These are phyloP conservation scores for Tor tambroides DNA, from an alignment of 2,113 vertebrate species.

Conservation along the genomic window DNA sequence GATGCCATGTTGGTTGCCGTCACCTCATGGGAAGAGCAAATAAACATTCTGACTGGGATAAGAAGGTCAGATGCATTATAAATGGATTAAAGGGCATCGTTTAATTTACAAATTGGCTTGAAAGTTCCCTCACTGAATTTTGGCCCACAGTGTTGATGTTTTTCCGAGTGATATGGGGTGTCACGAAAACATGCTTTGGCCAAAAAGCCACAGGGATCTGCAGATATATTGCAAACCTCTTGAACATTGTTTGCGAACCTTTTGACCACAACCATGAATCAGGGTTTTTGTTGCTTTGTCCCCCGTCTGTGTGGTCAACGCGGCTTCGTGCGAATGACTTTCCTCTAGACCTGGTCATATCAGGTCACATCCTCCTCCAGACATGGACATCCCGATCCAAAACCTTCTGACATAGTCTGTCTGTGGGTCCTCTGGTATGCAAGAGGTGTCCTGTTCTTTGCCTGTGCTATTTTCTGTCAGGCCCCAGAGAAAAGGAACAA, in stretches of 20 bases:
- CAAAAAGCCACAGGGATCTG: conserved; percentile 42
- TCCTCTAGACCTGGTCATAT: conserved; percentile 71
- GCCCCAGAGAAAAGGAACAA: conserved; percentile 15
- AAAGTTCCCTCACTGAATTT: conserved; percentile 22
- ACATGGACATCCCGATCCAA: conserved; percentile 22
- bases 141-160: conserved; percentile 37
- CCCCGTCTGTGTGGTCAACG: conserved; percentile 52
- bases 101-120: conserved; percentile 36
- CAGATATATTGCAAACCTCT: conserved; percentile 33
- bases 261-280: conserved; percentile 43
- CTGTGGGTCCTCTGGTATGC: conserved; percentile 11
- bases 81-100: conserved; percentile 37
- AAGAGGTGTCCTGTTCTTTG: conserved; percentile 26
- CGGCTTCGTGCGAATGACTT: conserved; percentile 64
- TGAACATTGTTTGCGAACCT: conserved; percentile 49
- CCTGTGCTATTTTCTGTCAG: conserved; percentile 36
- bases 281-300: conserved; percentile 38
- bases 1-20: not conserved
- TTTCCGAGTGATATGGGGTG: conserved; percentile 24
- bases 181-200: conserved; percentile 36
- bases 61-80: conserved; percentile 33
- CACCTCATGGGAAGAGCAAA: conserved; percentile 6
- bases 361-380: conserved; percentile 65
- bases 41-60: conserved; percentile 32
- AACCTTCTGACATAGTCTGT: conserved; percentile 1